phyloP scores from a whole-genome alignment of 2,888 invertebrate genomes.

The Pomacea canaliculata region DNA sequence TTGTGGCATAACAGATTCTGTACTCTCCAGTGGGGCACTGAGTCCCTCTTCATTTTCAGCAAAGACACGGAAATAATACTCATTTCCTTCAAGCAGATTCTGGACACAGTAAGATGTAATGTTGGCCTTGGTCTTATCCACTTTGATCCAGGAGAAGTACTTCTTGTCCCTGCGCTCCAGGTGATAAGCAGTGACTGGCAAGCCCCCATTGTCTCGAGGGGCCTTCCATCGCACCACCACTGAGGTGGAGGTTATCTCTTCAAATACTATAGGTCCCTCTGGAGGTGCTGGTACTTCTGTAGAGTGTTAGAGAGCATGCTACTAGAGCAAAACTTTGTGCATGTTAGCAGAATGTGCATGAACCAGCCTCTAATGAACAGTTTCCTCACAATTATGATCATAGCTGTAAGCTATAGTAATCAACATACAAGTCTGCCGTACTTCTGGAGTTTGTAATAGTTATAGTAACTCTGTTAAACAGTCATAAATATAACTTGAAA shows the following conservation, averaged over 20 bases:
- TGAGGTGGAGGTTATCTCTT: conserved; percentile 77
- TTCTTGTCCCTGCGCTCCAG: conserved; percentile 81
- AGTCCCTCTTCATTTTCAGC: conserved; percentile 62
- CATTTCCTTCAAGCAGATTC: conserved; percentile 62
- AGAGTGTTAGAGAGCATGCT: conserved; percentile 5
- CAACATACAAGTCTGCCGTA: no score
- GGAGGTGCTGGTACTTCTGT: conserved; percentile 63
- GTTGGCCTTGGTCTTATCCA: conserved; percentile 37
- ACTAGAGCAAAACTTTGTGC: not conserved
- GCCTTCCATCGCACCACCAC: conserved; percentile 87
- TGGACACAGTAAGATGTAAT: conserved; percentile 45
- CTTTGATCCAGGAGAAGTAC: conserved; percentile 56
- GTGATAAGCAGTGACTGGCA: conserved; percentile 82
- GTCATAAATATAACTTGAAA: no score
- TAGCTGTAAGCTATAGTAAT: no score
- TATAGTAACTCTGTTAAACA: no score
- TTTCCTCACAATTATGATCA: no score
- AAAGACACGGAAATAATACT: conserved; percentile 65
- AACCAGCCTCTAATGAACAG: not conserved
- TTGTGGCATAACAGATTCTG: conserved; percentile 51
- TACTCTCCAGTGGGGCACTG: conserved; percentile 69
- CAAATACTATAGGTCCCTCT: conserved; percentile 70
- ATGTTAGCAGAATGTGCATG: not conserved
- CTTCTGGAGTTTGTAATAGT: no score
- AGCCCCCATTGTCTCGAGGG: conserved; percentile 80